phyloP scores from a whole-genome alignment of 1,140 invertebrate genomes.

The Sipha flava region DNA sequence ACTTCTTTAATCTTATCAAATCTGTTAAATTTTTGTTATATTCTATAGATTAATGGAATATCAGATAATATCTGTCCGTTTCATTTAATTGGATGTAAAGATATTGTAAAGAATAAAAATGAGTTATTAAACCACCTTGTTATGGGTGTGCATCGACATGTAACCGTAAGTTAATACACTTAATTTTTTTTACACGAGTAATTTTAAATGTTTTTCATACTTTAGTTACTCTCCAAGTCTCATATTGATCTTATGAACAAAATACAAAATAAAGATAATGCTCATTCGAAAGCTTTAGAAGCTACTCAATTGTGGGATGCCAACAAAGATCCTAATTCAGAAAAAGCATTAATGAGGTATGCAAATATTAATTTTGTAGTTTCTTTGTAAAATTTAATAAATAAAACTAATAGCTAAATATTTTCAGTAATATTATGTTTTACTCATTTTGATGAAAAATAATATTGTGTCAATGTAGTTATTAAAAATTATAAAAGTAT shows the following conservation, averaged over 20 bases:
- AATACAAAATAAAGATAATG: background rate
- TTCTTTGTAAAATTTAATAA: no score
- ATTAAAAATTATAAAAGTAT: no score
- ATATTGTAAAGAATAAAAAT: conserved; percentile 51
- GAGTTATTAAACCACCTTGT: conserved; percentile 52
- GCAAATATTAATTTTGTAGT: background rate
- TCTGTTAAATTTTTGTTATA: background rate
- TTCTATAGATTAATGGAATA: background rate
- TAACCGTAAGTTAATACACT: conserved; percentile 48
- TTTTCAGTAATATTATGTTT: no score
- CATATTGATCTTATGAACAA: conserved; percentile 11
- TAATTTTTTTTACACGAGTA: background rate
- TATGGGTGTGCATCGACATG: conserved; percentile 50
- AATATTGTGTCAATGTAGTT: no score
- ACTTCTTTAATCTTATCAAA: background rate
- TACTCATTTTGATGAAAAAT: no score
- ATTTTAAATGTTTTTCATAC: background rate
- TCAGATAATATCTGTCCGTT: conserved; percentile 47
- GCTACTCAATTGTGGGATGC: conserved; percentile 20
- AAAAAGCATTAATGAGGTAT: conserved; percentile 12
- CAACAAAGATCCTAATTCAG: conserved; percentile 19
- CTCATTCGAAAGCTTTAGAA: conserved; percentile 7
- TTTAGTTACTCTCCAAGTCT: conserved; percentile 19
- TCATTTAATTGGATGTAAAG: conserved; percentile 52
- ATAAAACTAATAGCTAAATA: no score